A percentile compares a stretch with the other conserved stretches of the same genome.
Evolutionary conservation across 2,797 vertebrate species (phyloP).

Genomic region (Neosilurus mollespiculum): DNA sequence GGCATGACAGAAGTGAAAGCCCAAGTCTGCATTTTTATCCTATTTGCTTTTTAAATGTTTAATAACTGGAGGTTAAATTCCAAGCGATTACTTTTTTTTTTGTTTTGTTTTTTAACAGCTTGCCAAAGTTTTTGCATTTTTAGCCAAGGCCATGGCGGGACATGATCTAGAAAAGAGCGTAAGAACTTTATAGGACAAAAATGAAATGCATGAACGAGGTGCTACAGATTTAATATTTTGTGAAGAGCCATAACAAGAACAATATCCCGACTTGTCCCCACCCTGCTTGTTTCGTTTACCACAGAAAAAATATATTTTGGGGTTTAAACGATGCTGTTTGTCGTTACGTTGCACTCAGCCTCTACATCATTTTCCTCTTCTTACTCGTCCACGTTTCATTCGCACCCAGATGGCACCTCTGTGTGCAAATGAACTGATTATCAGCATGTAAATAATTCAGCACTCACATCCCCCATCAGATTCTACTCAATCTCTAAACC

Average conservation of each 20-base stretch:
- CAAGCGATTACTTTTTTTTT: background rate
- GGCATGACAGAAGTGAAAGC: slow-evolving; percentile 15
- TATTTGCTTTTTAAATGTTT: slow-evolving; percentile 31
- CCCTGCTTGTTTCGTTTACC: background rate
- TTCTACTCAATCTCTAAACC: slow-evolving; percentile 4
- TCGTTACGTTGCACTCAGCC: background rate
- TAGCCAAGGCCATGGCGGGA: background rate
- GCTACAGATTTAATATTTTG: slow-evolving; percentile 7
- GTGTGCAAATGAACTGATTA: slow-evolving; percentile 71
- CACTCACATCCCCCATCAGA: slow-evolving; percentile 19
- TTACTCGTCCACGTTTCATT: slow-evolving; percentile 16
- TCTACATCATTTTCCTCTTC: background rate
- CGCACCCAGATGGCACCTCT: slow-evolving; percentile 68
- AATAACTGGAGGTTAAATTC: slow-evolving; percentile 4
- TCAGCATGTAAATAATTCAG: slow-evolving; percentile 77
- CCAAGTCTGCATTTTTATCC: slow-evolving; percentile 15
- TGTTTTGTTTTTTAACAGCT: too few species aligned
- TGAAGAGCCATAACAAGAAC: background rate
- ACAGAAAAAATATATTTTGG: background rate
- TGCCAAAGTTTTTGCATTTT: background rate
- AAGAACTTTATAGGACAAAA: background rate
- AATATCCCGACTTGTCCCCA: background rate
- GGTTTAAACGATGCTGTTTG: slow-evolving; percentile 22
- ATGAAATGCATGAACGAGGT: background rate
- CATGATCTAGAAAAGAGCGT: background rate